Evolutionary conservation across 30 jellyfish, hydroid and myxozoan species (phyloP), one percentile per base, ranked within the genome.

Genomic region (Nemopilema nomurai): DNA sequence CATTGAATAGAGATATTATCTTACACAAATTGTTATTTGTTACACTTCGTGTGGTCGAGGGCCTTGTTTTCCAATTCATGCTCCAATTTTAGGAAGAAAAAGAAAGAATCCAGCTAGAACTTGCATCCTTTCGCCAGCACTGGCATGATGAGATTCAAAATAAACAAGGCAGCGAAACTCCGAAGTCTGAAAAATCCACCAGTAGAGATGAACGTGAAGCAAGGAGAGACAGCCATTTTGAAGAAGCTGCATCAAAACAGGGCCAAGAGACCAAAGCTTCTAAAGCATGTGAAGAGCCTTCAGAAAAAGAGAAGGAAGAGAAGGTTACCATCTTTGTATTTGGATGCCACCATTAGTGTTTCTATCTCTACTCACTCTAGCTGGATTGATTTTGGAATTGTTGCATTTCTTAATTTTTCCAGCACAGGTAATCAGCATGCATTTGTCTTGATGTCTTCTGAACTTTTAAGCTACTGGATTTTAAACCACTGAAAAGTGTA

Each of bases 111-210:
- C 80, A 76, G 50, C 52, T 76, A 22, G 97, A 85, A 77, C 57
- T 93, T 79, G 96, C 97, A 79, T 87, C 97, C 49, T 93, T 93
- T 80, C 97, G 98, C 41, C 97, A 93, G 71, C 90, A 93, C 62
- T 93, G 98, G 98, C 93, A 88, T 78, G 98, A 93, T 24, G 98
- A 93, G 73, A 62, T 93, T 32, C 80, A 22, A 31, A 86, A 50
- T 23, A 76, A 73, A 62, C 87, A 75, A 70, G 86, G 53, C 22
- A 65, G 17, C 19, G 76, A 52, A 57, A 16, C 13, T 52, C 62
- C 64, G 24, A 49, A 31, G 65, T 1, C 49, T 20, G 9, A 18
- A 16, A 49, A 13, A 63, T 18, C 83, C 25, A 21, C 53, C 9
- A 33, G 16, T 8, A 51, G 8, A 29, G 69, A 21, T 30, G 76